These are phyloP conservation scores for Porites lutea DNA, from an alignment of 64 coral and sea anemone genomes.

Conservation along the genomic window DNA sequence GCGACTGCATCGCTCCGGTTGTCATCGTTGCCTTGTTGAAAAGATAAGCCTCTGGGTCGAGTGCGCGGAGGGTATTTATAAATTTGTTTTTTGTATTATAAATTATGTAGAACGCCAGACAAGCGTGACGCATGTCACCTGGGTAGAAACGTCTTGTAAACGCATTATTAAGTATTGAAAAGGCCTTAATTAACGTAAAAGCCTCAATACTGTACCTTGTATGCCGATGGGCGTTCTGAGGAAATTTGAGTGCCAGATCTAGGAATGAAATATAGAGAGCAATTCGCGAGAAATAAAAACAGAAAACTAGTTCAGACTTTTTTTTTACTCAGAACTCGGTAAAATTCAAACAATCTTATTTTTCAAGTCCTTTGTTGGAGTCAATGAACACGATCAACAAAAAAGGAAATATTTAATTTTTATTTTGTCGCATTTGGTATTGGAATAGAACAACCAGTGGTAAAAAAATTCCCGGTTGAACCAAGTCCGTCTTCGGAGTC, in stretches of 20 bases:
- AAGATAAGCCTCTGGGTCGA: constrained; percentile 70
- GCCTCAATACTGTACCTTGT: constrained; percentile 85
- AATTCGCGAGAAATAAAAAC: neutral
- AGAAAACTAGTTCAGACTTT: neutral
- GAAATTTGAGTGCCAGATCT: constrained; percentile 65
- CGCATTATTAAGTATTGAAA: constrained; percentile 98
- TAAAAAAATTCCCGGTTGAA: neutral
- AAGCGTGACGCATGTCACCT: constrained; percentile 99
- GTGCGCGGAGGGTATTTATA: constrained; percentile 92
- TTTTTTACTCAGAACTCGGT: neutral
- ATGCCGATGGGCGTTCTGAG: constrained; percentile 67
- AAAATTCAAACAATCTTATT: neutral
- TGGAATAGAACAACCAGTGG: constrained; percentile 3
- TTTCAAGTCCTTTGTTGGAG: neutral
- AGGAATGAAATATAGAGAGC: constrained; percentile 35
- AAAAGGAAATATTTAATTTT: constrained; percentile 38
- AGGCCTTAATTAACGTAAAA: constrained; percentile 97
- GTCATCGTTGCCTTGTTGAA: constrained; percentile 85
- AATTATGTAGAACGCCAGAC: constrained; percentile 99
- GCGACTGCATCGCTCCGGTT: constrained; percentile 95
- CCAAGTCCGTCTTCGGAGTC: neutral
- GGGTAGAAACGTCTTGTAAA: constrained; percentile 93
- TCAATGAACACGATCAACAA: constrained; percentile 13
- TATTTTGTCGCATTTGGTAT: constrained; percentile 36
- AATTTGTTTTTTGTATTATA: constrained; percentile 90